Evolutionary conservation across 53 echinoderm and acorn worm genomes (phyloP).

Genomic region (Antedon mediterranea): DNA sequence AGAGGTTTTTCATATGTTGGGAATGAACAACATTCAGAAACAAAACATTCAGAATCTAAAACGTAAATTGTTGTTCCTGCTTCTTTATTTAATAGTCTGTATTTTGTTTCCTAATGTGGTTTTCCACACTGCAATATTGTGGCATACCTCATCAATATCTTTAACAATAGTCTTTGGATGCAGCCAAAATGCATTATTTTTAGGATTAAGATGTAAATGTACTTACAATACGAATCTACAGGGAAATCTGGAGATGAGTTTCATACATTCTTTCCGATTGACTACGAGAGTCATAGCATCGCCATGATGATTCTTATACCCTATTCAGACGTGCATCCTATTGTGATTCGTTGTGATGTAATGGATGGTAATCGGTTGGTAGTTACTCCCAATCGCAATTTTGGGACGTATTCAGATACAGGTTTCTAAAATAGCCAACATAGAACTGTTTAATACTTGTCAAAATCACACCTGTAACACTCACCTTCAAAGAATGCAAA

Average conservation of each 20-base stretch:
- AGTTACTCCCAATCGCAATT: too few relatives aligned
- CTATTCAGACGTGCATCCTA: too few relatives aligned
- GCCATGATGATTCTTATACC: too few relatives aligned
- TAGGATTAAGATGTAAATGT: constrained; percentile 3
- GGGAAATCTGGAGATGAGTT: not conserved
- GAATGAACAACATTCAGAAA: not conserved
- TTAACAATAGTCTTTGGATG: not conserved
- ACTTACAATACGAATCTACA: not conserved
- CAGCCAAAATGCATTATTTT: not conserved
- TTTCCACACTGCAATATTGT: constrained; percentile 3
- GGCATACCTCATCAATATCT: too few relatives aligned
- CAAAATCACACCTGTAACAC: too few relatives aligned
- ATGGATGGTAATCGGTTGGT: too few relatives aligned
- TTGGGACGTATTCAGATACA: too few relatives aligned
- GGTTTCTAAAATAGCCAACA: too few relatives aligned
- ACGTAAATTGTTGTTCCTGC: not conserved
- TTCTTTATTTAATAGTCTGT: not conserved
- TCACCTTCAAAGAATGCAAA: too few relatives aligned
- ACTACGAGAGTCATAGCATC: not conserved
- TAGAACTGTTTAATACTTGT: too few relatives aligned
- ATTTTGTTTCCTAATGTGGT: constrained; percentile 4
- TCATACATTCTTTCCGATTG: constrained; percentile 5
- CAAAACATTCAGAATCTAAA: not conserved
- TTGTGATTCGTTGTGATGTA: too few relatives aligned
- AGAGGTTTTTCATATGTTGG: too few relatives aligned